phyloP scores from a whole-genome alignment of 35 echinoderm and acorn worm species.

The Holothuria glaberrima region DNA sequence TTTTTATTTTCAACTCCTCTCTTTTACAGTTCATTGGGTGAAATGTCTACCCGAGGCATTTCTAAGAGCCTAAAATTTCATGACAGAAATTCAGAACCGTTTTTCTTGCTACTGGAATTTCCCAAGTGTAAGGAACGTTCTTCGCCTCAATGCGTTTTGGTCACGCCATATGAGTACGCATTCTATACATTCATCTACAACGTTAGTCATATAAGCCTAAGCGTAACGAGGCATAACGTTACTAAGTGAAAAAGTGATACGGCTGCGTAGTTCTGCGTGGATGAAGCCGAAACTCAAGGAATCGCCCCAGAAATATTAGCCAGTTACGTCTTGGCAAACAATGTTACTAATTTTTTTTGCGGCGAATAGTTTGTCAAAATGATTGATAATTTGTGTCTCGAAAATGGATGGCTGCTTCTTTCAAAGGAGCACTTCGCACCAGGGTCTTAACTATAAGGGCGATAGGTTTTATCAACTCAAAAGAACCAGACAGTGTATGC shows the following conservation, averaged over 20 bases:
- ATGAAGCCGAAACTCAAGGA: not conserved
- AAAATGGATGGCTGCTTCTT: too few species aligned
- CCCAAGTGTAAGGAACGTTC: conserved; percentile 40
- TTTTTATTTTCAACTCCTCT: too few species aligned
- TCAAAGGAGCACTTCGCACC: too few species aligned
- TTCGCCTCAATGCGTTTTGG: conserved; percentile 15
- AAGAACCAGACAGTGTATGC: too few species aligned
- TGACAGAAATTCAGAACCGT: conserved; percentile 29
- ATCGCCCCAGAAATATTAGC: too few species aligned
- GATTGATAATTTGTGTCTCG: too few species aligned
- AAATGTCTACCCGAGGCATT: conserved; percentile 3
- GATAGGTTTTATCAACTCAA: too few species aligned
- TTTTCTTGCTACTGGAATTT: conserved; percentile 31
- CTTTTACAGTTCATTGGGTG: too few species aligned
- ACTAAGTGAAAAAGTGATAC: conserved; percentile 51
- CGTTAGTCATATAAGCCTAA: conserved; percentile 25
- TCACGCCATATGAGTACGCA: conserved; percentile 2
- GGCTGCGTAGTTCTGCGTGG: not conserved
- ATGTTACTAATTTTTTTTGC: too few species aligned
- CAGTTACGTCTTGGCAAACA: too few species aligned
- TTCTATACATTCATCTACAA: conserved; percentile 4
- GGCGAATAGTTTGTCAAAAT: too few species aligned
- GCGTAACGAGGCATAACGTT: conserved; percentile 47
- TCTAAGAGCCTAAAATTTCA: conserved; percentile 44
- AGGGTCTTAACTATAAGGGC: too few species aligned